Conservation (phyloP, 2,797 vertebrate genomes). For the Antrozous pallidus region DNA sequence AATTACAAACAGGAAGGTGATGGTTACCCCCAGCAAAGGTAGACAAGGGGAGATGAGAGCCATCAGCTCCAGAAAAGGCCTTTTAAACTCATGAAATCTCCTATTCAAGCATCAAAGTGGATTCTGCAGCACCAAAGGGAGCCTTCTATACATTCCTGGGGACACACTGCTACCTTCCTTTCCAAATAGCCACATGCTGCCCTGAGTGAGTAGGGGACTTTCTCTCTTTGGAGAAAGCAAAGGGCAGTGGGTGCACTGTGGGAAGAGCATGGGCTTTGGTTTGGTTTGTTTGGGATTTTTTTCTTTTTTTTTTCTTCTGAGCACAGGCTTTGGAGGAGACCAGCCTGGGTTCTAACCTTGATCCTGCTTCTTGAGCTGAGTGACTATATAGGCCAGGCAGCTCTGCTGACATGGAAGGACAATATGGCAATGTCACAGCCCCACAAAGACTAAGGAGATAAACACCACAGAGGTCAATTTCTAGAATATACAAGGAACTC, state of each 20-base stretch:
- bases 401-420: neutral
- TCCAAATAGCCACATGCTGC: neutral
- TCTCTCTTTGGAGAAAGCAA: neutral
- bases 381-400: neutral
- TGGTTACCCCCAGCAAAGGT: neutral
- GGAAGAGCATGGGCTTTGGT: neutral
- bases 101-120: neutral
- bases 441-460: neutral
- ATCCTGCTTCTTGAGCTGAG: neutral
- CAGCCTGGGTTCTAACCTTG: neutral
- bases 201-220: neutral
- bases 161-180: neutral
- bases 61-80: neutral
- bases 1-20: neutral
- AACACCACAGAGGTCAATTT: neutral
- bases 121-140: neutral
- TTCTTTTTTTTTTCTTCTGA: neutral
- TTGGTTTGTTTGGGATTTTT: no score
- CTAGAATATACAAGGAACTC: neutral
- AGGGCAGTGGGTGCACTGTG: accelerated
- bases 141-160: neutral
- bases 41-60: neutral
- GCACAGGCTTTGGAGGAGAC: neutral
- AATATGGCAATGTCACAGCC: neutral
- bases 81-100: neutral